Evolutionary conservation across 2,113 vertebrate genomes (phyloP).

Genomic region (Silurus glanis): DNA sequence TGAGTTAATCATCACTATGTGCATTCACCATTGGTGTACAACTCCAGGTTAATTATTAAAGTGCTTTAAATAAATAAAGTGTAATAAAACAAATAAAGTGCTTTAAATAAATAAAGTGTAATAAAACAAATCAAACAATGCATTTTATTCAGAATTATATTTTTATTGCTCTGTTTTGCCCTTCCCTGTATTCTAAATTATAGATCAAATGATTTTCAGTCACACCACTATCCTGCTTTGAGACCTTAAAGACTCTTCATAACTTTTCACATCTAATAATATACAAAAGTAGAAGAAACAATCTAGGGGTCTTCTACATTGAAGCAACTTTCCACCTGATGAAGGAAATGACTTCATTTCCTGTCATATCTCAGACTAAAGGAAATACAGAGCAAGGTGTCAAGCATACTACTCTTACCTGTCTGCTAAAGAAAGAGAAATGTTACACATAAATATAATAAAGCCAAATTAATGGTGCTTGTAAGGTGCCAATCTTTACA

Average conservation of each 20-base stretch:
- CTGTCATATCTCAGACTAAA: constrained; percentile 55
- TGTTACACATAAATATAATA: neutral
- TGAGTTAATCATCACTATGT: constrained; percentile 20
- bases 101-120: neutral
- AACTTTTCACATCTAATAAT: neutral
- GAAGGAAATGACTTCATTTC: constrained; percentile 74
- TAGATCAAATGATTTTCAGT: neutral
- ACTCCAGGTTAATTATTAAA: constrained; percentile 21
- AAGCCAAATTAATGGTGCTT: neutral
- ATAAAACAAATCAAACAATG: neutral
- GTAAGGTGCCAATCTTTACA: neutral
- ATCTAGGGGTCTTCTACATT: constrained; percentile 62
- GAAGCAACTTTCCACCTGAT: constrained; percentile 63
- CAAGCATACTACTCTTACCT: constrained; percentile 4
- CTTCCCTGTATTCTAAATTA: neutral
- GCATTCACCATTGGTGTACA: constrained; percentile 1
- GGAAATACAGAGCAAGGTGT: constrained; percentile 45
- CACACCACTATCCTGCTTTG: neutral
- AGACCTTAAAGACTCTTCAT: neutral
- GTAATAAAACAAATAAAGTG: constrained; percentile 5
- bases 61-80: neutral
- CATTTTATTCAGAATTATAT: neutral
- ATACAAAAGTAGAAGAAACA: constrained; percentile 11
- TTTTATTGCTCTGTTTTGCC: neutral
- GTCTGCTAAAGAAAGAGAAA: neutral